Conservation (phyloP, 2,797 vertebrate species). For the Psittacula derbiana region DNA sequence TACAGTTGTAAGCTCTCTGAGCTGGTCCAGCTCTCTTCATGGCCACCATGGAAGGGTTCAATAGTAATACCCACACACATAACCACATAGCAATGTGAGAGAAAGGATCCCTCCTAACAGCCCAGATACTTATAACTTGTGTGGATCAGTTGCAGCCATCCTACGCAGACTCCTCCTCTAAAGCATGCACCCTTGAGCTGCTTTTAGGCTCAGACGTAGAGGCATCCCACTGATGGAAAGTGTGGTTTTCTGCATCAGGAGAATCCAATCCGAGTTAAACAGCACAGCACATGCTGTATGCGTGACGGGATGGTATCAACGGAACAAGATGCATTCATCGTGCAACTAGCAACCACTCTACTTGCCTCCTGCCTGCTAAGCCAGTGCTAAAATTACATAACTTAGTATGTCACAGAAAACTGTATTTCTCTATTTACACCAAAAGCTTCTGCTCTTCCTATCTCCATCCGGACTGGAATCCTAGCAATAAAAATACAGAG, state of each 20-base stretch:
- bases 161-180: not conserved
- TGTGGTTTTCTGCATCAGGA: not conserved
- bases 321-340: not conserved
- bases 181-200: not conserved
- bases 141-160: not conserved
- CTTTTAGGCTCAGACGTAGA: not conserved
- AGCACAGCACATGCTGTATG: rapidly evolving
- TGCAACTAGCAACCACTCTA: not conserved
- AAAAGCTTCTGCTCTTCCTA: not conserved
- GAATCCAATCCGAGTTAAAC: not conserved
- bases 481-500: not conserved
- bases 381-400: not conserved
- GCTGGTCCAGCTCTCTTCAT: not conserved
- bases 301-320: rapidly evolving
- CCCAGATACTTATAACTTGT: not conserved
- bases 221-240: not conserved
- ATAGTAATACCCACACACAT: not conserved
- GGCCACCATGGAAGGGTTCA: not conserved
- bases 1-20: not conserved
- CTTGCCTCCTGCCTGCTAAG: not conserved
- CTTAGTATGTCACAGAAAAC: not conserved
- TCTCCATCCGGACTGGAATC: not conserved
- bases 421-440: not conserved
- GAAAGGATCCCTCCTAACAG: not conserved
- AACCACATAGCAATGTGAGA: not conserved